Evolutionary conservation across 2,113 vertebrate species (phyloP).

Genomic region (Leucopternis melanops): DNA sequence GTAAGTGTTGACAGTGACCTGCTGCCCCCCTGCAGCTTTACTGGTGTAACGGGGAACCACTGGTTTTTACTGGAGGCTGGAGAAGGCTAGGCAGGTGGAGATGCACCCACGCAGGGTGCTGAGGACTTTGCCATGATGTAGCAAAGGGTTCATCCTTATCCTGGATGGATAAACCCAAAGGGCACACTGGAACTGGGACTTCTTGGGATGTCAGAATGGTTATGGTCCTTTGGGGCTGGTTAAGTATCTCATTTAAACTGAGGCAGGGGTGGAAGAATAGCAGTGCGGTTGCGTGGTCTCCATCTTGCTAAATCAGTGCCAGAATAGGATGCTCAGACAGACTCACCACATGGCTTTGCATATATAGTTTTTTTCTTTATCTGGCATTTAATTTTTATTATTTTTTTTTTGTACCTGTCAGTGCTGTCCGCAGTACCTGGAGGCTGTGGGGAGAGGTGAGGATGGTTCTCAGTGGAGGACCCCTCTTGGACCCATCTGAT

Average conservation of each 20-base stretch:
- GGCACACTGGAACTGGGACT: not conserved
- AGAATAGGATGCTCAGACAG: not conserved
- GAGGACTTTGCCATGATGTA: not conserved
- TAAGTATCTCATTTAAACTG: not conserved
- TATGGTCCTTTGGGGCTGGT: not conserved
- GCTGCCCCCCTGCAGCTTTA: not conserved
- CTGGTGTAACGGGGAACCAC: not conserved
- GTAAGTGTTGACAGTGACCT: not conserved
- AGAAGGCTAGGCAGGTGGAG: not conserved
- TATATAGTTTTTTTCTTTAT: not conserved
- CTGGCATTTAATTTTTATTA: not conserved
- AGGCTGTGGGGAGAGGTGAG: not conserved
- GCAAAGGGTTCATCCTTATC: not conserved
- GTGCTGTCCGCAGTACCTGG: not conserved
- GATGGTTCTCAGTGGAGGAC: not conserved
- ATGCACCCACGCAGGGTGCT: accelerated
- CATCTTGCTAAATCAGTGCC: not conserved
- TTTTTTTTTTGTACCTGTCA: not conserved
- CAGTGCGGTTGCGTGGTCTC: not conserved
- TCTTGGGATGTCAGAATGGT: not conserved
- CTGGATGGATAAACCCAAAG: not conserved
- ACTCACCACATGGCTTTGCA: not conserved
- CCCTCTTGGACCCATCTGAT: not conserved
- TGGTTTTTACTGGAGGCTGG: not conserved
- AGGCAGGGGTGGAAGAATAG: not conserved